These are phyloP conservation scores for Chondrilla cf. caribensis DNA, from an alignment of 37 sponge, comb jelly and placozoan genomes.

Conservation along the genomic window DNA sequence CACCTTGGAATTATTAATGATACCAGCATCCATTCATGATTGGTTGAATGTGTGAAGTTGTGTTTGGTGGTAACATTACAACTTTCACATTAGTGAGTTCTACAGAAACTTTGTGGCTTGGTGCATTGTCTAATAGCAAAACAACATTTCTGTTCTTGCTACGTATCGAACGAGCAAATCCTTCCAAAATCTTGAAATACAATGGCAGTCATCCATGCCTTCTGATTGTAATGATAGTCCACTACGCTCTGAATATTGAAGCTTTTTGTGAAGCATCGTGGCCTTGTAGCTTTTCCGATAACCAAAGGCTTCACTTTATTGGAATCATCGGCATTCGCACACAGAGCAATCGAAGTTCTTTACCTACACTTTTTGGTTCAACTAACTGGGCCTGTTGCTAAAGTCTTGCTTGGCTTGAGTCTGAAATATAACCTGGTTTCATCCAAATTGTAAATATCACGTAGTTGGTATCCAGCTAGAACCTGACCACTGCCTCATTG, in stretches of 20 bases:
- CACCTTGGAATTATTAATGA: slow-evolving; percentile 29
- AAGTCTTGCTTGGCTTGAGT: slow-evolving; percentile 19
- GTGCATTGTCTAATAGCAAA: slow-evolving; percentile 13
- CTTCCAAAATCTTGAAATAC: background rate
- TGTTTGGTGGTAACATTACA: slow-evolving; percentile 24
- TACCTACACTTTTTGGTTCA: slow-evolving; percentile 19
- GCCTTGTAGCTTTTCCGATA: slow-evolving; percentile 25
- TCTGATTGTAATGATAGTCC: slow-evolving; percentile 8
- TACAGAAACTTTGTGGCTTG: background rate
- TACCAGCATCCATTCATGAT: slow-evolving; percentile 42
- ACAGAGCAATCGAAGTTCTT: slow-evolving; percentile 13
- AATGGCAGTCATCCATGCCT: slow-evolving; percentile 13
- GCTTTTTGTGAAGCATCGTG: slow-evolving; percentile 18
- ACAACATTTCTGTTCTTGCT: background rate
- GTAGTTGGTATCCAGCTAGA: background rate
- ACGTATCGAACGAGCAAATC: background rate
- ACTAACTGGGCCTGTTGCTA: slow-evolving; percentile 20
- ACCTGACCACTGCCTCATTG: background rate
- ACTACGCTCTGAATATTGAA: slow-evolving; percentile 23
- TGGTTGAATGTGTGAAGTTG: slow-evolving; percentile 30
- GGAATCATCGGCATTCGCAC: slow-evolving; percentile 32
- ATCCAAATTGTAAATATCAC: background rate
- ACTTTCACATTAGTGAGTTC: slow-evolving; percentile 17
- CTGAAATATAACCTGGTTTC: slow-evolving; percentile 19
- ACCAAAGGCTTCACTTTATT: slow-evolving; percentile 34